Evolutionary conservation across 30 jellyfish, hydroid and myxozoan species (phyloP).

Genomic region (Cassiopea xamachana): DNA sequence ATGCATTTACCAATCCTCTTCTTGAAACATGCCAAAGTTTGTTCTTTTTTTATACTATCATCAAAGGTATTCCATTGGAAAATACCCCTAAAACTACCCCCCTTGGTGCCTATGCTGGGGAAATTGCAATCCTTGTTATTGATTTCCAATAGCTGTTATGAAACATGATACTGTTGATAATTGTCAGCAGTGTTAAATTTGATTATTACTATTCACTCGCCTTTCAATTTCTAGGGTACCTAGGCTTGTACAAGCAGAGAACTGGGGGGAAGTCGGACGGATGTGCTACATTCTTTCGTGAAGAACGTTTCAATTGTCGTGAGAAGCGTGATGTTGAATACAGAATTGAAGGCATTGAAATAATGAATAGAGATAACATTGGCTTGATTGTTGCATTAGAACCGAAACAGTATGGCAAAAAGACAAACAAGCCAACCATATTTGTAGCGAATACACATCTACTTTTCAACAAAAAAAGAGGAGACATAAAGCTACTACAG

Average conservation of each 20-base stretch:
- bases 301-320: conserved; percentile 33
- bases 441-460: conserved; percentile 92
- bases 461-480: conserved; percentile 88
- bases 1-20: no score
- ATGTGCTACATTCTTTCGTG: conserved; percentile 85
- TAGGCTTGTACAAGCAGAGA: conserved; percentile 84
- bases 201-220: no score
- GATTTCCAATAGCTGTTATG: no score
- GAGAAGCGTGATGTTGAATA: conserved; percentile 61
- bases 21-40: no score
- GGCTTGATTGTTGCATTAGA: conserved; percentile 71
- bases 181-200: no score
- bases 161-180: no score
- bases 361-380: conserved; percentile 90
- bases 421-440: conserved; percentile 45
- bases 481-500: conserved; percentile 93
- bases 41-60: no score
- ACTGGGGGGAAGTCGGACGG: conserved; percentile 97
- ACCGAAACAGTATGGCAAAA: conserved; percentile 17
- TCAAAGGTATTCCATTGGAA: no score
- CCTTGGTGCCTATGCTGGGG: no score
- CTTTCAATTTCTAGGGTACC: conserved; percentile 61
- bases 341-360: conserved; percentile 21
- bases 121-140: no score
- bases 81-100: no score